phyloP scores from a whole-genome alignment of 1,140 invertebrate genomes.

The Andrena cerasifolii region DNA sequence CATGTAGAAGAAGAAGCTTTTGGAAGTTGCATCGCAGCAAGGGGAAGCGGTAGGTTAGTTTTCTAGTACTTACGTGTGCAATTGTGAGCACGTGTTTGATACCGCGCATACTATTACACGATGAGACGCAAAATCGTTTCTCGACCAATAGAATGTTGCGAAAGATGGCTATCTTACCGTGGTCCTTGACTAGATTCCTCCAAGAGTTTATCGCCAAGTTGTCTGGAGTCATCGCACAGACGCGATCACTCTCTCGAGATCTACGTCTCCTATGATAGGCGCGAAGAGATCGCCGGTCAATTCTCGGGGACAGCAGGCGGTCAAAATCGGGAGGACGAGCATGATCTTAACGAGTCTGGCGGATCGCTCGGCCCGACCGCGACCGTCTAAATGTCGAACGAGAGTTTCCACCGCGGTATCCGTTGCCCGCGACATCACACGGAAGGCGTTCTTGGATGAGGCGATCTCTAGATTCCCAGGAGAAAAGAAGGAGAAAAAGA shows the following conservation, averaged over 20 bases:
- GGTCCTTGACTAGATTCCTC: too few species aligned
- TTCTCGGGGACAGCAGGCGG: conserved; percentile 72
- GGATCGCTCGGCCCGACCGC: conserved; percentile 56
- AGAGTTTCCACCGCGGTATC: conserved; percentile 68
- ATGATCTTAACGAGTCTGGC: conserved; percentile 71
- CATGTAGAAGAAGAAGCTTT: not conserved
- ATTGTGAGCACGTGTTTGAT: too few species aligned
- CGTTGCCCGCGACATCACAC: conserved; percentile 62
- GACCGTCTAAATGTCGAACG: conserved; percentile 65
- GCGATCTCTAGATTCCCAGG: conserved; percentile 68
- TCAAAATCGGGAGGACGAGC: conserved; percentile 72
- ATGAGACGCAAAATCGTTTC: too few species aligned
- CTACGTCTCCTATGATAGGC: conserved; percentile 73
- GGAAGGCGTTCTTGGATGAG: conserved; percentile 54
- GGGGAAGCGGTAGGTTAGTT: too few species aligned
- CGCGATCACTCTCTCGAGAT: conserved; percentile 75
- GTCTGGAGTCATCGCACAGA: conserved; percentile 68
- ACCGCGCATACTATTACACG: too few species aligned
- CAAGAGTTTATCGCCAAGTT: not conserved
- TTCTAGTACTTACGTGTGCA: too few species aligned
- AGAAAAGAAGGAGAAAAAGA: not conserved
- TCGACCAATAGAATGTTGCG: too few species aligned
- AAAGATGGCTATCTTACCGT: too few species aligned
- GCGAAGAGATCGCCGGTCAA: conserved; percentile 73
- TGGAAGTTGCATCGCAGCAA: too few species aligned